Conservation (phyloP, 2,888 invertebrate genomes). For the Oeneis ivallda region DNA sequence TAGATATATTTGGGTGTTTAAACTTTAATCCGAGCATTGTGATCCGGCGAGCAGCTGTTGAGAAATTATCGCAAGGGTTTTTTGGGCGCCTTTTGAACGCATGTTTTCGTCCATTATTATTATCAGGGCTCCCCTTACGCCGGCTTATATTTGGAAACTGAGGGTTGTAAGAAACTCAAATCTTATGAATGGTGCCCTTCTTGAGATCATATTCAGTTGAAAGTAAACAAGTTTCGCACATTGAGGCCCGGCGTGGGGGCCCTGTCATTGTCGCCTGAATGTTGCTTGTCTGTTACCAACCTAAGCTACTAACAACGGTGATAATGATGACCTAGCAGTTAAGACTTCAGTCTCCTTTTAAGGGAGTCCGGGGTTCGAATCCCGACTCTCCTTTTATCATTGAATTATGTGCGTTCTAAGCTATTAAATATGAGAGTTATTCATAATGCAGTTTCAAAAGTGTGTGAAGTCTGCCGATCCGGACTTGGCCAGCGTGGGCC, state of each 20-base stretch:
- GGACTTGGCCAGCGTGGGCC: no score
- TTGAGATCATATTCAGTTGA: constrained; percentile 69
- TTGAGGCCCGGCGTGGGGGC: constrained; percentile 55
- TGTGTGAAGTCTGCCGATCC: no score
- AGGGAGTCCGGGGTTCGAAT: no score
- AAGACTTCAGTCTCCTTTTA: no score
- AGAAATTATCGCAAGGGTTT: constrained; percentile 68
- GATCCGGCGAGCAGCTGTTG: constrained; percentile 69
- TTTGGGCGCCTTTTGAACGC: constrained; percentile 66
- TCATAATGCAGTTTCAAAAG: no score
- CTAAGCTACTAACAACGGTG: not conserved
- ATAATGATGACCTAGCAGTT: no score
- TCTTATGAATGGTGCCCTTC: constrained; percentile 66
- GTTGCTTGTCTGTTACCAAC: constrained; percentile 44
- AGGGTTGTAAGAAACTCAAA: constrained; percentile 68
- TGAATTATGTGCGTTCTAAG: no score
- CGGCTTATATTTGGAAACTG: constrained; percentile 57
- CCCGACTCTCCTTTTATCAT: no score
- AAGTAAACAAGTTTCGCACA: constrained; percentile 68
- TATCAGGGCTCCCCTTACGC: constrained; percentile 70
- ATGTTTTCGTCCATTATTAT: constrained; percentile 71
- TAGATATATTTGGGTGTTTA: constrained; percentile 59
- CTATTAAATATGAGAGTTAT: no score
- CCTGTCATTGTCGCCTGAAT: constrained; percentile 49
- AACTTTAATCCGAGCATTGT: constrained; percentile 77